Evolutionary conservation across 2,113 vertebrate genomes (phyloP), one percentile per base, ranked within the genome.

Genomic region (Tachycineta bicolor): DNA sequence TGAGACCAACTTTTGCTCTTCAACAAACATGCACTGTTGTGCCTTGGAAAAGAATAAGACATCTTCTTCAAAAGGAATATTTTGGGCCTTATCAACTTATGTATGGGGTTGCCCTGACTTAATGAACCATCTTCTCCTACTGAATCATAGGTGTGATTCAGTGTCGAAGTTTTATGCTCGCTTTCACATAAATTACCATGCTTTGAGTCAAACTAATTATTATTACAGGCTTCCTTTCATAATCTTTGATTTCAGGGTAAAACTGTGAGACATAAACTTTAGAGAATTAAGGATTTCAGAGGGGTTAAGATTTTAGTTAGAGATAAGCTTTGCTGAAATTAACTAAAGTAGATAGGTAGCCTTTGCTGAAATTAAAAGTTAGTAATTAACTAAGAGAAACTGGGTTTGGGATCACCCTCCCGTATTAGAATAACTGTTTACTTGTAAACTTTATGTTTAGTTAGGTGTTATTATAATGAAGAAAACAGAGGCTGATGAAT

Each of bases 1-100:
- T 4, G 16, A 75, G 60, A 63, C 28, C 44, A 84, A 3, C 10
- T 73, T 87, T 46, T 50, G 28, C 20, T 80, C 67, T 77, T 80
- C 0, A 0, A 49, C 26, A 69, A 85, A n/a, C 0, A 1, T 8
- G 7, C 0, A 0, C 46, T 37, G 31, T 11, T 74, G 25, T 68
- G 43, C 33, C 20, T 53, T 0, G 2, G 21, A 43, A 89, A 76
- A 73, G 34, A 84, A 49, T 2, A 6, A 75, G 15, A 37, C 28
- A 33, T 2, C 3, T 15, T 85, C 74, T 84, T 62, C 67, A 64
- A 44, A 49, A 75, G 14, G 21, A 88, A 20, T 78, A 55, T 58
- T 92, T 80, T 83, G 41, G 46, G 33, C 14, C 46, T 43, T 83
- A 59, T 55, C 74, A 63, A 71, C 46, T 85, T 86, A 69, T 26